Evolutionary conservation across 2,888 invertebrate genomes (phyloP), one percentile per base, ranked within the genome.

Genomic region (Tetranychus truncatus): DNA sequence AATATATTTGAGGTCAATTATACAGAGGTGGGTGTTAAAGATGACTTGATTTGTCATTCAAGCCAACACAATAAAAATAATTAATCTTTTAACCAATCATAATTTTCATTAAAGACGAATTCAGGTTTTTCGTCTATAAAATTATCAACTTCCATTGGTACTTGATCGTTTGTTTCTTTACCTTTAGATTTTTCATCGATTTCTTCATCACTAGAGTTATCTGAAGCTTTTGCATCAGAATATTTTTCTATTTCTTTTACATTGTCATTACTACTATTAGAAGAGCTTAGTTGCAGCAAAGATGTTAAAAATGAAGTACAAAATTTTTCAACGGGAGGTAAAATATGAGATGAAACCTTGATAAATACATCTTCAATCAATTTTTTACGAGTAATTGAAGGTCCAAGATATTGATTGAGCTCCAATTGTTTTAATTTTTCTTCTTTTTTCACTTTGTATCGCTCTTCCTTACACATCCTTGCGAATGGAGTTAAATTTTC

Each of bases 291-390:
- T n/a, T 72, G 44, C 15, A 73, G 21, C 65, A 73, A n/a, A 15
- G 65, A 65, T 1, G 20, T 73, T 34, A 73, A 73, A 73, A 73
- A 73, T 24, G 66, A 24, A n/a, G 55, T 75, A 45, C 46, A 24
- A 21, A 75, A 21, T 55, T 72, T 55, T 34, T 73, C 44, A 21
- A 76, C 66, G 1, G 77, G 74, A 69, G 77, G 77, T n/a, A 77
- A 73, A n/a, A 77, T 76, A 74, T 77, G 74, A 11, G 77, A 77
- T 4, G 77, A 76, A 34, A 77, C 76, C 1, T 76, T 72, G 24
- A 66, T 76, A 45, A 77, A 77, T 46, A 74, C 74, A n/a, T 76
- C 76, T 15, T 77, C 69, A 44, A 77, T 74, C 34, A 77, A 74
- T 72, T 74, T 74, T 5, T 34, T 73, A 45, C 45, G 1, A n/a